phyloP scores from a whole-genome alignment of 2,888 invertebrate genomes.

The Trileptium ribeirensis region DNA sequence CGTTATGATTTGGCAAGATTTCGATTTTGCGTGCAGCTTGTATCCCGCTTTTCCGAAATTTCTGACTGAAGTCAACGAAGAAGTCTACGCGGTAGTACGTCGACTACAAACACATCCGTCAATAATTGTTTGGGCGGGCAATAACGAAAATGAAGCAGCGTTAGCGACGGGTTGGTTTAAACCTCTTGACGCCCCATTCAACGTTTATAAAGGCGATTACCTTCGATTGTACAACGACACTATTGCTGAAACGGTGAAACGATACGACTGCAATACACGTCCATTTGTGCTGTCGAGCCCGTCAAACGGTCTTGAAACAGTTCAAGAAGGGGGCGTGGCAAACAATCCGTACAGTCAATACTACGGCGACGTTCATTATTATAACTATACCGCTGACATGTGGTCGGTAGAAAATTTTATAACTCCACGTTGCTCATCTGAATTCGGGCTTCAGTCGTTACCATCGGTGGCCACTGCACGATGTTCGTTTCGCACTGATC shows the following conservation, averaged over 20 bases:
- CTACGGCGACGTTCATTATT: slow-evolving; percentile 82
- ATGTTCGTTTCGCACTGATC: neutral
- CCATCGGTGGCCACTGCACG: slow-evolving; percentile 66
- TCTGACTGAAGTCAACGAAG: slow-evolving; percentile 65
- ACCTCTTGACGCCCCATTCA: slow-evolving; percentile 51
- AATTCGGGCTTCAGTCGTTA: slow-evolving; percentile 87
- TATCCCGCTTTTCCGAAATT: slow-evolving; percentile 72
- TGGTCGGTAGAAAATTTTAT: slow-evolving; percentile 74
- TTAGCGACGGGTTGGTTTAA: slow-evolving; percentile 16
- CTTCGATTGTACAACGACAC: slow-evolving; percentile 71
- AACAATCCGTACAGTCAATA: slow-evolving; percentile 67
- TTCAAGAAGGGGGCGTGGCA: slow-evolving; percentile 68
- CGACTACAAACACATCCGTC: slow-evolving; percentile 78
- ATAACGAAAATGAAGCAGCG: slow-evolving; percentile 83
- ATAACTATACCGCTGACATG: slow-evolving; percentile 68
- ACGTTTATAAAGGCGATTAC: slow-evolving; percentile 67
- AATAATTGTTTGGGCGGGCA: slow-evolving; percentile 80
- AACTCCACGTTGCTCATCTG: slow-evolving; percentile 78
- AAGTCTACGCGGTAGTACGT: slow-evolving; percentile 68
- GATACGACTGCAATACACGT: neutral
- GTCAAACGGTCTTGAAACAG: slow-evolving; percentile 66
- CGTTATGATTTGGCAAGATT: slow-evolving; percentile 91
- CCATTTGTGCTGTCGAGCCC: slow-evolving; percentile 81
- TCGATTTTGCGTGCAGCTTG: slow-evolving; percentile 92
- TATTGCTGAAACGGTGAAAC: slow-evolving; percentile 53